Evolutionary conservation across 2,888 invertebrate species (phyloP).

Genomic region (Ectobius pallidus): DNA sequence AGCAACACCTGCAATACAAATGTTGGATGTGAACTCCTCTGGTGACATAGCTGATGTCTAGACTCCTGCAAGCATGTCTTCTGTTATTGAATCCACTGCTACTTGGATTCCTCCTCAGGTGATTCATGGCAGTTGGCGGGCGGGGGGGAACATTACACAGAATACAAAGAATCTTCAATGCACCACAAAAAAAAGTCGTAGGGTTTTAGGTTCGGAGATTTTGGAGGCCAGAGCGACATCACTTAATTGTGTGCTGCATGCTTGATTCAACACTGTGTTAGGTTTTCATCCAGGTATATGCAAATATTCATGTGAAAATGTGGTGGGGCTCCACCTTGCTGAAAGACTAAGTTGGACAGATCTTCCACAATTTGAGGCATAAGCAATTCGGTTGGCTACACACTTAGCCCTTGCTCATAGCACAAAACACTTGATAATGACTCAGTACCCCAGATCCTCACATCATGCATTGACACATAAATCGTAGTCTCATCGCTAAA

Average conservation of each 20-base stretch:
- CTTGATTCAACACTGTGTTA: no score
- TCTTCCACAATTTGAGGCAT: background rate
- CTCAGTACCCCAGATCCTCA: background rate
- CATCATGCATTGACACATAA: background rate
- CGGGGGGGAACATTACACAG: no score
- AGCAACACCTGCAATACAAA: no score
- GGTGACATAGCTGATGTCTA: background rate
- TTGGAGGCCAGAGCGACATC: no score
- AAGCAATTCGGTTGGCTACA: background rate
- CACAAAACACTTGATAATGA: background rate
- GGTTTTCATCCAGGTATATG: no score
- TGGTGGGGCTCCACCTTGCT: background rate
- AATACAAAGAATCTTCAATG: no score
- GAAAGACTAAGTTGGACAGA: background rate
- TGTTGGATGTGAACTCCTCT: no score
- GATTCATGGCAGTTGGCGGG: no score
- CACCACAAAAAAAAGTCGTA: no score
- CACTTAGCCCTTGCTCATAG: background rate
- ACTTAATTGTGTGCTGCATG: no score
- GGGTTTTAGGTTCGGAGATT: no score
- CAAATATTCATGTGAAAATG: background rate
- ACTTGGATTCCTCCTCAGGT: no score
- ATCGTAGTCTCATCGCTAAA: background rate
- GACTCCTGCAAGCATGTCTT: background rate
- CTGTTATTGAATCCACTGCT: background rate